A percentile compares a stretch with the other conserved stretches of the same genome.
Evolutionary conservation across 2,113 vertebrate genomes (phyloP).

Genomic region (Castor canadensis): DNA sequence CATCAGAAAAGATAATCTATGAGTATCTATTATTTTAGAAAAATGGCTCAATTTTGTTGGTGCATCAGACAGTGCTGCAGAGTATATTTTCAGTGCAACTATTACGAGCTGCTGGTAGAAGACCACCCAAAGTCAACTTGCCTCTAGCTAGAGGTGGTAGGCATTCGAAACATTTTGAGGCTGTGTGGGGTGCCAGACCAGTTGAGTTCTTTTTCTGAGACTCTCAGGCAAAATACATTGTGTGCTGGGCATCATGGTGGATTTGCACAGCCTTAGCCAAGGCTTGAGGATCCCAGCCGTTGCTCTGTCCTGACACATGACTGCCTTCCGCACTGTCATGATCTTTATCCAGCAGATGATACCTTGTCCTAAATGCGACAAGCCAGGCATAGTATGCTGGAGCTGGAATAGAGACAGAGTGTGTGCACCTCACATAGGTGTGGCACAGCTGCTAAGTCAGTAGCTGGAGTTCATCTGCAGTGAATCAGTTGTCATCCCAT

Average conservation of each 20-base stretch:
- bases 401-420: constrained; percentile 97
- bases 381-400: constrained; percentile 98
- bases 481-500: constrained; percentile 99
- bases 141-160: constrained; percentile 73
- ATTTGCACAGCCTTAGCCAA: constrained; percentile 99
- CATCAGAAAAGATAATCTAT: constrained; percentile 88
- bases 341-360: constrained; percentile 99
- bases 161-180: constrained; percentile 81
- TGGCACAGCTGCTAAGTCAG: constrained; percentile 99
- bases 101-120: constrained; percentile 91
- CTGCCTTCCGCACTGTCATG: constrained; percentile 99
- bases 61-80: constrained; percentile 87
- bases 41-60: constrained; percentile 94
- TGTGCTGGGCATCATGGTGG: constrained; percentile 99
- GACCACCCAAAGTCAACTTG: constrained; percentile 84
- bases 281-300: constrained; percentile 96
- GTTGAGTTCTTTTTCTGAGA: constrained; percentile 73
- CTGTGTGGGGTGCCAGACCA: constrained; percentile 70
- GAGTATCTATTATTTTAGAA: constrained; percentile 83
- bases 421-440: constrained; percentile 97
- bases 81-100: constrained; percentile 88
- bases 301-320: constrained; percentile 98
- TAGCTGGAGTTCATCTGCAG: constrained; percentile 96
- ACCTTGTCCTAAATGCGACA: constrained; percentile 96
- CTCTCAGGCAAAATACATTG: constrained; percentile 99